Evolutionary conservation across 2,797 vertebrate genomes (phyloP).

Genomic region (Corythornis leucogaster): DNA sequence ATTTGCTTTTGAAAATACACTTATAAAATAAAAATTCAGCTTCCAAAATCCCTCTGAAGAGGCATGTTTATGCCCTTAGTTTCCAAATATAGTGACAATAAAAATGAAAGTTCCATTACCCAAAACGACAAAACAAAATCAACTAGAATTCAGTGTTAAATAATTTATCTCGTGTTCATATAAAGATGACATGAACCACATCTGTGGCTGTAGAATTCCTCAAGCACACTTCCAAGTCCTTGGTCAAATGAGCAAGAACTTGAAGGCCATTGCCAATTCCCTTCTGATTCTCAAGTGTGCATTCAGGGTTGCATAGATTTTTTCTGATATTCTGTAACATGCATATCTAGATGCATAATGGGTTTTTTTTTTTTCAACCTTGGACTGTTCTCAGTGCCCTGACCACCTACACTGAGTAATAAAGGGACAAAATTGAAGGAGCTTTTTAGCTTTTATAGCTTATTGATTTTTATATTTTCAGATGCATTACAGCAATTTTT

Average conservation of each 20-base stretch:
- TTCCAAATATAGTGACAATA: not conserved
- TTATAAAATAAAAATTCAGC: not conserved
- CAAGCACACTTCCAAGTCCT: slow-evolving; percentile 47
- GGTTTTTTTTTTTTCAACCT: slow-evolving; percentile 72
- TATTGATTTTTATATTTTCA: slow-evolving; percentile 85
- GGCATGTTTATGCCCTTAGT: not conserved
- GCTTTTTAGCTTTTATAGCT: slow-evolving; percentile 80
- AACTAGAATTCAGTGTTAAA: not conserved
- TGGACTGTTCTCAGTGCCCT: slow-evolving; percentile 67
- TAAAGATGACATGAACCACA: not conserved
- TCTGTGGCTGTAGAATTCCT: slow-evolving; percentile 24
- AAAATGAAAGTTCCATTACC: not conserved
- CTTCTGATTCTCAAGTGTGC: slow-evolving; percentile 35
- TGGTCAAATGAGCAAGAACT: slow-evolving; percentile 45
- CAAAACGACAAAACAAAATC: not conserved
- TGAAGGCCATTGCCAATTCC: slow-evolving; percentile 6
- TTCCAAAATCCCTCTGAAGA: not conserved
- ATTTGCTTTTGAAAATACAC: not conserved
- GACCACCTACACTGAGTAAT: slow-evolving; percentile 72
- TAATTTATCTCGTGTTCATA: not conserved
- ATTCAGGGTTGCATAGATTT: slow-evolving; percentile 8
- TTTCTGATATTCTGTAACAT: slow-evolving; percentile 44
- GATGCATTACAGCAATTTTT: slow-evolving; percentile 81
- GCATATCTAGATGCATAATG: slow-evolving; percentile 59
- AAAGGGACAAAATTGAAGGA: slow-evolving; percentile 77